Evolutionary conservation across 1,140 invertebrate species (phyloP), one percentile per base, ranked within the genome.

Genomic region (Teleopsis dalmanni): DNA sequence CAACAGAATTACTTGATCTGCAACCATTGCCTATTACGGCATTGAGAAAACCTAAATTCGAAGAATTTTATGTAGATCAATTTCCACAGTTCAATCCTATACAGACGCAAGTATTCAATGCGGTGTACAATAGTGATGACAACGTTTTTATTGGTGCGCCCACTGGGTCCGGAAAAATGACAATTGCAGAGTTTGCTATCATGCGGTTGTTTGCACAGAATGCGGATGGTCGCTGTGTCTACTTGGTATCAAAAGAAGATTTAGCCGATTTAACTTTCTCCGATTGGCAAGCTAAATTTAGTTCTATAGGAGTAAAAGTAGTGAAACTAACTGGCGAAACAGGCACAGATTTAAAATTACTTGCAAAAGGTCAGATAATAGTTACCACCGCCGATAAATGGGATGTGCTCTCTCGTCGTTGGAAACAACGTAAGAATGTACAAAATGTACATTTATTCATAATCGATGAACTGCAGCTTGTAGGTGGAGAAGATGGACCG

Each of bases 51-150:
- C 71, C 81, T 0, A 79, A 82, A 36, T 98, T 87, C 68, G 94
- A 98, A 68, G 72, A 76, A 5, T 73, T 99, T 5, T 99, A 98
- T 60, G 75, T 74, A 4, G 81, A 91, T 6, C 84, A 84, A 52
- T 94, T 98, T 62, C 83, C 83, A 11, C 91, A 95, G 68, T 98
- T 99, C 70, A 99, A 99, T 76, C 93, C 96, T 0, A 98, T 99
- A 54, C 97, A 99, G 71, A 99, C 97, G 1, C 97, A 99, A 78
- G 95, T 98, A 4, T 99, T 99, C 69, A 98, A 99, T 71, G 89
- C 95, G 0, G 85, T 98, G 1, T 99, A 98, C 72, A 98, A 99
- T 73, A 92, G 87, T 13, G 95, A 99, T 72, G 97, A 99, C 59
- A 99, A 98, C 73, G 90, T 99, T 1, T 98, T 99, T 70, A 84